Evolutionary conservation across 2,797 vertebrate species (phyloP).

Genomic region (Pipistrellus pygmaeus): DNA sequence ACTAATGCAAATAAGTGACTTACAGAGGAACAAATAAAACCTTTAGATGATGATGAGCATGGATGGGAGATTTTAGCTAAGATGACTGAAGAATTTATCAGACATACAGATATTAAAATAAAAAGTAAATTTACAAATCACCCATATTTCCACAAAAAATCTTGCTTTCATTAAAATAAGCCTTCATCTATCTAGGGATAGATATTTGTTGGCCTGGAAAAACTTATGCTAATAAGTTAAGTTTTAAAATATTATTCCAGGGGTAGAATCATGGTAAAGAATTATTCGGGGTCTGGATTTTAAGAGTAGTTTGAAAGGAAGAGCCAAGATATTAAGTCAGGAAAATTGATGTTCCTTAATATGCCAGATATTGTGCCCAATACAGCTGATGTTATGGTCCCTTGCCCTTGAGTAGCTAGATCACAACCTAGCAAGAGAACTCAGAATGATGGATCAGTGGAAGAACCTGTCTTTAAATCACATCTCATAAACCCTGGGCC

Average conservation of each 20-base stretch:
- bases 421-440: slow-evolving; percentile 1
- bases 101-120: slow-evolving; percentile 51
- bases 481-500: neutral
- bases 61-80: slow-evolving; percentile 54
- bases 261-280: slow-evolving; percentile 33
- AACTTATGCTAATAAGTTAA: slow-evolving; percentile 40
- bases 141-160: slow-evolving; percentile 39
- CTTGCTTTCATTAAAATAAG: slow-evolving; percentile 51
- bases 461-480: slow-evolving; percentile 42
- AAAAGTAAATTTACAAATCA: slow-evolving; percentile 49
- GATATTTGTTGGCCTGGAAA: slow-evolving; percentile 16
- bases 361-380: slow-evolving; percentile 20
- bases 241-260: slow-evolving; percentile 29
- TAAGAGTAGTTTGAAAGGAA: slow-evolving; percentile 50
- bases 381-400: neutral
- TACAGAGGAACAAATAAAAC: slow-evolving; percentile 37
- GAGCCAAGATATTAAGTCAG: slow-evolving; percentile 18
- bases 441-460: neutral
- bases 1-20: slow-evolving; percentile 21
- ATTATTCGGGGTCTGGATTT: slow-evolving; percentile 30
- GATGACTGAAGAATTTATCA: slow-evolving; percentile 27
- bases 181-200: neutral
- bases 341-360: slow-evolving; percentile 9
- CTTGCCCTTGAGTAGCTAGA: slow-evolving; percentile 33
- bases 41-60: neutral